Base-by-base conservation (phyloP, 2,113 vertebrate species). In the Oxygymnocypris stewartii region DNA sequence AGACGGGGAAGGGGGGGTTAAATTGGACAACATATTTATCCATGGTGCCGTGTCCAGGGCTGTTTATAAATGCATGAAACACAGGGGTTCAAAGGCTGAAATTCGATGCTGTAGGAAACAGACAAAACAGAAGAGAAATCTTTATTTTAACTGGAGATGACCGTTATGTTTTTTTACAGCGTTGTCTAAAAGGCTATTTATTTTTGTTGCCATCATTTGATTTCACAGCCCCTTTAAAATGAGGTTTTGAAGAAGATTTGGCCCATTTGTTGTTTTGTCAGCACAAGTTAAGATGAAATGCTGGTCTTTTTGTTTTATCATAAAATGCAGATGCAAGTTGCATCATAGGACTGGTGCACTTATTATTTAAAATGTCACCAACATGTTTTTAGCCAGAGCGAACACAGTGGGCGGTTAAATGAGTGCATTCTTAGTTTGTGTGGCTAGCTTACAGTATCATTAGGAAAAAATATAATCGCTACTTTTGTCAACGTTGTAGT, bases 1-100 rank as follows among this genome's bases (percentile, higher is more conserved):
- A 78, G 42, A 49, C 2, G 25, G 59, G 63, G 69, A 82, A 88
- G 90, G 91, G 89, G 88, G 86, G 80, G 85, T 40, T 80, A 67
- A 67, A 90, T 79, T 82, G 82, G 65, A 57, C 81, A 75, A 49
- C 81, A 59, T 86, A 83, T 73, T 83, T 85, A 31, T 82, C 42
- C 86, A 74, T 74, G 47, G 51, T 40, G 14, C 51, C 57, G 16
- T 79, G 63, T 49, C 84, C 59, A 82, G 59, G 67, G 47, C 44
- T 83, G 44, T 69, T 83, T 71, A 71, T 42, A 35, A 84, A 85
- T 85, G 14, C 44, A 79, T 67, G 44, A 83, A 83, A 69, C 44
- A 28, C 13, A 65, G 28, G 28, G 51, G 42, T 49, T 82, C 44
- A 71, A 82, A 82, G 42, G 59, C 79, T 81, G 42, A 71, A 71